These are phyloP conservation scores for Xenopus laevis DNA, from an alignment of 2,113 vertebrate genomes.

Conservation along the genomic window DNA sequence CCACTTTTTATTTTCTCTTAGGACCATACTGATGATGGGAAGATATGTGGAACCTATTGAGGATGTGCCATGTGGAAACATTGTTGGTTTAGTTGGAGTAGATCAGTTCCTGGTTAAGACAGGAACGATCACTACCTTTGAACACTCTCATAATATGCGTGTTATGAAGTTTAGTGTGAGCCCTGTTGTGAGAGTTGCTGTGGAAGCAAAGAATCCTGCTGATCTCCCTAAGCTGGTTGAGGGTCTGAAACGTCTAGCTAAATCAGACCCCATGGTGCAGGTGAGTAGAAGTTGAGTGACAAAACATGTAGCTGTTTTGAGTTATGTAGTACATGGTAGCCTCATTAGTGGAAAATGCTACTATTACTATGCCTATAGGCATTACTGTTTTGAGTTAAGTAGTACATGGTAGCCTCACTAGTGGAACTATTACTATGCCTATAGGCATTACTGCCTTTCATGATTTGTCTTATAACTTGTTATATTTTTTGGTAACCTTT, in stretches of 20 bases:
- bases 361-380: no score
- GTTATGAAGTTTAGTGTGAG: slow-evolving; percentile 98
- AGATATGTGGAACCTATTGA: slow-evolving; percentile 91
- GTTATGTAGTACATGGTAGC: no score
- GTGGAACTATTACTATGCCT: no score
- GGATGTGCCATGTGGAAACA: slow-evolving; percentile 94
- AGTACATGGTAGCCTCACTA: no score
- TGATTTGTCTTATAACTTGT: no score
- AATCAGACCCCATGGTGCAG: slow-evolving; percentile 96
- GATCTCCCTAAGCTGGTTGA: slow-evolving; percentile 94
- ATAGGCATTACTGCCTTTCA: no score
- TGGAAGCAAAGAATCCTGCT: slow-evolving; percentile 88
- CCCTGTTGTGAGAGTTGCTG: slow-evolving; percentile 88
- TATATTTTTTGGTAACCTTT: no score
- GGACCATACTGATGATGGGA: slow-evolving; percentile 97
- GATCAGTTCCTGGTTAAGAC: slow-evolving; percentile 95
- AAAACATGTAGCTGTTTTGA: no score
- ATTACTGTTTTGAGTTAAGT: no score
- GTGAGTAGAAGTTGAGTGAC: slow-evolving; percentile 46
- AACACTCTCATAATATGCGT: slow-evolving; percentile 91
- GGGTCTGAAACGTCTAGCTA: slow-evolving; percentile 87
- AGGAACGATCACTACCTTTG: slow-evolving; percentile 90
- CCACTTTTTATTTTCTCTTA: not conserved
- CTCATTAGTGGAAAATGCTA: no score
- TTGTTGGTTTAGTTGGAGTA: slow-evolving; percentile 89